Base-by-base conservation (phyloP, 2,888 invertebrate genomes). In the Phania funesta region DNA sequence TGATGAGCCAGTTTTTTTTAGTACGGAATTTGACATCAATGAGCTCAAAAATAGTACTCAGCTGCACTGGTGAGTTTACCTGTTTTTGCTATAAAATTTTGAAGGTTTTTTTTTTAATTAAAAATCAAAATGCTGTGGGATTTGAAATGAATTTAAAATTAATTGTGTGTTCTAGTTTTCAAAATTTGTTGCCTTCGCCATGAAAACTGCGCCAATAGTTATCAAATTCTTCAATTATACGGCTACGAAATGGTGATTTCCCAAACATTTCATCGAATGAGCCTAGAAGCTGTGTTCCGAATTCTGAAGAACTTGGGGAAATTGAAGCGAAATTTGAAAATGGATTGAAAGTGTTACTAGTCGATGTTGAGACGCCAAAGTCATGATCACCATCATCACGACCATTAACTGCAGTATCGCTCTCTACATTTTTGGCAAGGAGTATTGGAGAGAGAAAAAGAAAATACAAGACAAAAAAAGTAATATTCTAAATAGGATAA, bases 151-250 rank as follows among this genome's bases (percentile, higher is more conserved):
- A 0, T 44, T 56, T 13, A 5, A 20, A 41, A 9, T 16, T 54
- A 5, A 29, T 52, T 18, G 71, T 38, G 60, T 26, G 35, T 11
- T 41, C n/a, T n/a, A n/a, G 29, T n/a, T 60, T 73, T 65, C 9
- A 78, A 73, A 68, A 79, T 48, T 76, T 77, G 68, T 78, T 83
- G 75, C 71, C 75, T 44, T 76, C 70, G 38, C 83, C 85, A 60
- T 89, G 86, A 84, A 89, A 89, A 77, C 87, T 87, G 41, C 87
- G 89, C 89, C 89, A 89, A 85, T 87, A 89, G 84, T 86, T 87
- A 80, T 89, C 86, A 82, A 88, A 89, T 79, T 89, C 89, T 81
- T 89, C 88, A 70, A 85, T 84, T 79, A 89, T 88, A 80, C 85
- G 86, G 64, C 86, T 85, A 58, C 86, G 86, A 76, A 88, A 89